Percentiles rank a stretch among this genome's conserved stretches.
These are phyloP conservation scores for Diabrotica virgifera DNA, from an alignment of 1,140 invertebrate species.

Conservation along the genomic window DNA sequence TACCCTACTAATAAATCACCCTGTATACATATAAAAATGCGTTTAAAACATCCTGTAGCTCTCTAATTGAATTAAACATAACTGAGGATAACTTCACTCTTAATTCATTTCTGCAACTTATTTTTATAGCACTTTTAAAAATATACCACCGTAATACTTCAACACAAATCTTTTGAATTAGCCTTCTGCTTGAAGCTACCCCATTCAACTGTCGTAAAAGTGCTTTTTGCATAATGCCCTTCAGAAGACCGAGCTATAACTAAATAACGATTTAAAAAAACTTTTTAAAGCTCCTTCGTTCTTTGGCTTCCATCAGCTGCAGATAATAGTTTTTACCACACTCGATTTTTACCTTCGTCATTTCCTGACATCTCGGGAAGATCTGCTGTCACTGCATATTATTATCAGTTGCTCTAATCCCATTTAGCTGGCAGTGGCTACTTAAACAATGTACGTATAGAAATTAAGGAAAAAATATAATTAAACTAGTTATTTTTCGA, in stretches of 20 bases:
- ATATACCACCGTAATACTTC: neutral
- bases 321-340: conserved; percentile 3
- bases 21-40: too few relatives aligned
- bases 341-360: neutral
- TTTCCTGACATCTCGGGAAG: neutral
- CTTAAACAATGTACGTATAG: neutral
- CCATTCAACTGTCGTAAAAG: conserved; percentile 2
- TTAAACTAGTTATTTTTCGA: too few relatives aligned
- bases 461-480: too few relatives aligned
- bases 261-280: conserved; percentile 3
- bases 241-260: neutral
- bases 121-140: neutral
- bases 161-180: conserved; percentile 1
- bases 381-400: neutral
- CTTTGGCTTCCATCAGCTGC: neutral
- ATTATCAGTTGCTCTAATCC: neutral
- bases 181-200: neutral
- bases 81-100: too few relatives aligned
- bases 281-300: neutral
- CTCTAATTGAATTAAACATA: too few relatives aligned
- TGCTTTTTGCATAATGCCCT: neutral
- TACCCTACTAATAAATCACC: too few relatives aligned
- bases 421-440: neutral
- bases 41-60: too few relatives aligned
- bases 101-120: too few relatives aligned